Evolutionary conservation across 2,113 vertebrate species (phyloP).

Genomic region (Aplodontia rufa): DNA sequence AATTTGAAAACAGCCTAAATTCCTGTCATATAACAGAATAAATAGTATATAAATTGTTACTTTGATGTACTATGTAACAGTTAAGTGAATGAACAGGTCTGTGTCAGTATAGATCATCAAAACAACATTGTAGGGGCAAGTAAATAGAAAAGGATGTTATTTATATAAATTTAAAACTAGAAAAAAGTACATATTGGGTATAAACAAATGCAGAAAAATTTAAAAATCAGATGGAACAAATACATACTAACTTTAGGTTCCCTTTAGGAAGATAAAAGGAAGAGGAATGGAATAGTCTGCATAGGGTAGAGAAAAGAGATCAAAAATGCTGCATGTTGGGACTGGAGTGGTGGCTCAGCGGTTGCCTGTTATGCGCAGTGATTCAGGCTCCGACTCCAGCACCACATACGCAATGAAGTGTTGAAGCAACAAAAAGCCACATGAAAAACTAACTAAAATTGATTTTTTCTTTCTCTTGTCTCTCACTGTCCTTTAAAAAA

Average conservation of each 20-base stretch:
- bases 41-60: neutral
- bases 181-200: neutral
- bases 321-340: too few species aligned
- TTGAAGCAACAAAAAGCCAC: too few species aligned
- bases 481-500: too few species aligned
- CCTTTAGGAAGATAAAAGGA: slow-evolving; percentile 1
- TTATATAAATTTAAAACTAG: slow-evolving; percentile 15
- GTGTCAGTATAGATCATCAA: neutral
- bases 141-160: slow-evolving; percentile 18
- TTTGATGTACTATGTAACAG: neutral
- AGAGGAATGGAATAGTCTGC: slow-evolving; percentile 6
- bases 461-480: too few species aligned
- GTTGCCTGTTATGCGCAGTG: too few species aligned
- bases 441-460: too few species aligned
- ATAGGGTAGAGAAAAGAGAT: neutral
- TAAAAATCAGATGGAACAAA: neutral
- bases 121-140: neutral
- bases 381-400: too few species aligned
- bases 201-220: slow-evolving; percentile 19
- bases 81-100: slow-evolving; percentile 31
- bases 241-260: slow-evolving; percentile 21
- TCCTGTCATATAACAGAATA: neutral
- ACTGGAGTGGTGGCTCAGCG: too few species aligned
- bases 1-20: slow-evolving; percentile 23
- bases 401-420: too few species aligned